Evolutionary conservation across 2,113 vertebrate genomes (phyloP).

Genomic region (Nanorana parkeri): DNA sequence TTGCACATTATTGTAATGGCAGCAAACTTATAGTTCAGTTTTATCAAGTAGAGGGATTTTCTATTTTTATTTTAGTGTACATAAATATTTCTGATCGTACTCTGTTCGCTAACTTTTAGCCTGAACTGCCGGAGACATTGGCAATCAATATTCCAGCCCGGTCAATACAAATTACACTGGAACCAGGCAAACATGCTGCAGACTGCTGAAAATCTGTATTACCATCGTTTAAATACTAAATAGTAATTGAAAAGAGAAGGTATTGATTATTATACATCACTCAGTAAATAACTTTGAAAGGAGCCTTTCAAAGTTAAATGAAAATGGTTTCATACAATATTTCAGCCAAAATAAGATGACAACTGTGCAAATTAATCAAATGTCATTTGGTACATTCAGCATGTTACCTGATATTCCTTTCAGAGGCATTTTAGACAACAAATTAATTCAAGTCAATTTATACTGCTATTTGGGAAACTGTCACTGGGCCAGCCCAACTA

Average conservation of each 20-base stretch:
- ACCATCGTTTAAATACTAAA: conserved; percentile 42
- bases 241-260: conserved; percentile 37
- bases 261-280: conserved; percentile 60
- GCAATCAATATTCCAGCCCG: conserved; percentile 5
- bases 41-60: no score
- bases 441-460: no score
- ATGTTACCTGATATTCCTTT: not conserved
- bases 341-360: conserved; percentile 65
- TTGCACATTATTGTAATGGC: no score
- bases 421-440: no score
- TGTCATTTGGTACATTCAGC: conserved; percentile 60
- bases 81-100: not conserved
- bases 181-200: conserved; percentile 21
- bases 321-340: conserved; percentile 40
- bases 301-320: conserved; percentile 67
- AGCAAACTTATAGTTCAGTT: no score
- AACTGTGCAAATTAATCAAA: conserved; percentile 63
- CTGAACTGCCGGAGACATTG: not conserved
- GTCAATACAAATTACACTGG: conserved; percentile 37
- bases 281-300: conserved; percentile 63
- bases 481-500: no score
- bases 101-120: not conserved
- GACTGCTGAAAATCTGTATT: conserved; percentile 36
- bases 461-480: no score
- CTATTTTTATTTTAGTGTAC: not conserved